Conservation (phyloP, 2,797 vertebrate genomes). For the Darevskia mixta region DNA sequence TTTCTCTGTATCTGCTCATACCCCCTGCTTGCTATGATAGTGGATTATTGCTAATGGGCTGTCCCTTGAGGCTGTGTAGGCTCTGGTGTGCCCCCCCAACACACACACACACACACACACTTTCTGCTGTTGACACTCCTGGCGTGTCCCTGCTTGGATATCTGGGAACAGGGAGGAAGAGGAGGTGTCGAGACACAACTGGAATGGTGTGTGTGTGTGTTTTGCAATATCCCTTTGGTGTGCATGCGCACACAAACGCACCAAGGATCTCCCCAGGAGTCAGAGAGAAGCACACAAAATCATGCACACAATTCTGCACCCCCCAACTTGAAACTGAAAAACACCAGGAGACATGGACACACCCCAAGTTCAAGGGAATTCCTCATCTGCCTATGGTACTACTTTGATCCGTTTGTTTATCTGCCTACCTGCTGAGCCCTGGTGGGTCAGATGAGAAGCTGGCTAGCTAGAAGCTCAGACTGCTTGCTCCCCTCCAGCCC, state of each 20-base stretch:
- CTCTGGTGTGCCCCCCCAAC: not conserved
- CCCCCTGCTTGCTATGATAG: not conserved
- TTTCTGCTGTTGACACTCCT: not conserved
- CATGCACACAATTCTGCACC: not conserved
- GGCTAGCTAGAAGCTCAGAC: no score
- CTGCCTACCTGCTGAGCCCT: not conserved
- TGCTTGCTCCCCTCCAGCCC: no score
- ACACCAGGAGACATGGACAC: not conserved
- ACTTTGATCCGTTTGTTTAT: not conserved
- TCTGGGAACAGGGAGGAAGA: not conserved
- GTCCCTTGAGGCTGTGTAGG: slow-evolving; percentile 9
- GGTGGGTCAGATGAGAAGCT: no score
- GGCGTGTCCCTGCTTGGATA: no score
- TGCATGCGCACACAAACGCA: not conserved
- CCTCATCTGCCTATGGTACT: not conserved
- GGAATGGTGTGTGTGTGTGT: not conserved
- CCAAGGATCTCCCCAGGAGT: not conserved
- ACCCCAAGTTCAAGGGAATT: not conserved
- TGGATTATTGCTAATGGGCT: slow-evolving; percentile 5
- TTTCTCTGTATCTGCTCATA: not conserved
- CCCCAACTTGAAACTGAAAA: no score
- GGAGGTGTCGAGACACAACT: not conserved
- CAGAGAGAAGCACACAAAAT: no score
- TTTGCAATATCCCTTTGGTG: not conserved
- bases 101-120: not conserved